Conservation (phyloP, 2,888 invertebrate species). For the Acheta domesticus region DNA sequence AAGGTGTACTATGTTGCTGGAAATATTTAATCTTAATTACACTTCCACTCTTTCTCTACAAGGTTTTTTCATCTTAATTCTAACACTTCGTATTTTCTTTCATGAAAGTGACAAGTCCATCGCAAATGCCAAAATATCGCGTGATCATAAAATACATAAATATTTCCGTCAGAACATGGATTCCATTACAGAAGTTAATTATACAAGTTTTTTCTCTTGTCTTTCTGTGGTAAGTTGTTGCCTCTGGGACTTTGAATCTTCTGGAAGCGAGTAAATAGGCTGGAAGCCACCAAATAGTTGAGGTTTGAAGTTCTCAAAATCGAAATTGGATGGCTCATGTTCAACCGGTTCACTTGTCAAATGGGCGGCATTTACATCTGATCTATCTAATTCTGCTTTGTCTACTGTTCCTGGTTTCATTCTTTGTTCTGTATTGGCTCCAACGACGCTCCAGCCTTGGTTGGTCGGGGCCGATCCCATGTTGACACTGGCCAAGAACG, state of each 20-base stretch:
- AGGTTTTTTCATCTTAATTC: no score
- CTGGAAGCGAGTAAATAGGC: conserved; percentile 51
- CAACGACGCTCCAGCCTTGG: conserved; percentile 61
- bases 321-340: conserved; percentile 53
- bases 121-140: no score
- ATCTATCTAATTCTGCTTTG: conserved; percentile 28
- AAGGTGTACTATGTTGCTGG: no score
- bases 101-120: no score
- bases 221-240: conserved; percentile 29
- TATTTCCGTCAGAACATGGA: no score
- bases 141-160: no score
- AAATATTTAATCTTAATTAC: no score
- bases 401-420: conserved; percentile 32
- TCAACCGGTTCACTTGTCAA: not conserved
- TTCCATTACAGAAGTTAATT: not conserved
- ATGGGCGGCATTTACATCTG: conserved; percentile 37
- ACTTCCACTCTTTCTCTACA: no score
- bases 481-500: conserved; percentile 56
- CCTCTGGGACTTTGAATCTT: conserved; percentile 36
- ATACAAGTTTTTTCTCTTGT: conserved; percentile 33
- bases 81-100: no score
- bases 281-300: conserved; percentile 66
- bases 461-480: conserved; percentile 54
- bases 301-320: conserved; percentile 65
- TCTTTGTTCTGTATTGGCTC: conserved; percentile 26